These are phyloP conservation scores for Papilio protenor DNA, from an alignment of 2,888 invertebrate species.

Conservation along the genomic window DNA sequence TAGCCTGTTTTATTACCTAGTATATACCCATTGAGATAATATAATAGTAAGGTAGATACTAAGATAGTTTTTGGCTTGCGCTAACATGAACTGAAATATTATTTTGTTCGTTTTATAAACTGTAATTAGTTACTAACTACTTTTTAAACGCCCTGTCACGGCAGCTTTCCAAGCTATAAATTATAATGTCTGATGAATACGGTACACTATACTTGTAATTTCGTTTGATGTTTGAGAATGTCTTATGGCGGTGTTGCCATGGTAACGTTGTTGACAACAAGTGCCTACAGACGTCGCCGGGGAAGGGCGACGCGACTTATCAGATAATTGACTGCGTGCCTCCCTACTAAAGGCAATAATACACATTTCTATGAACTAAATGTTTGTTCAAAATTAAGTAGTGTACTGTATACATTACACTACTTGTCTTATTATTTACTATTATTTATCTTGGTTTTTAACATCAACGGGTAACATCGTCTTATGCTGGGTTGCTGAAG, in stretches of 20 bases:
- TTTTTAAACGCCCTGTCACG: not conserved
- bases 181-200: slow-evolving; percentile 18
- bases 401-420: not conserved
- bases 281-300: slow-evolving; percentile 46
- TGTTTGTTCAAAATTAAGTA: not conserved
- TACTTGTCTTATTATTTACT: no score
- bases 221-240: slow-evolving; percentile 57
- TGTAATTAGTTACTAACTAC: not conserved
- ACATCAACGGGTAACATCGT: no score
- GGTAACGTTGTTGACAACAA: slow-evolving; percentile 56
- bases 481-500: no score
- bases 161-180: slow-evolving; percentile 23
- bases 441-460: no score
- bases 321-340: slow-evolving; percentile 75
- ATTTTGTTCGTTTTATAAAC: no score
- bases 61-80: no score
- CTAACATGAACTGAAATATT: no score
- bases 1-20: no score
- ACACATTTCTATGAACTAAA: not conserved
- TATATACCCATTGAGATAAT: no score
- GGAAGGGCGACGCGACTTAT: slow-evolving; percentile 66
- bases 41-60: no score
- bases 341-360: slow-evolving; percentile 28
- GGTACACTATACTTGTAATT: slow-evolving; percentile 57
- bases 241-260: slow-evolving; percentile 60